Base-by-base conservation (phyloP, 2,797 vertebrate genomes). In the Gouania willdenowi region DNA sequence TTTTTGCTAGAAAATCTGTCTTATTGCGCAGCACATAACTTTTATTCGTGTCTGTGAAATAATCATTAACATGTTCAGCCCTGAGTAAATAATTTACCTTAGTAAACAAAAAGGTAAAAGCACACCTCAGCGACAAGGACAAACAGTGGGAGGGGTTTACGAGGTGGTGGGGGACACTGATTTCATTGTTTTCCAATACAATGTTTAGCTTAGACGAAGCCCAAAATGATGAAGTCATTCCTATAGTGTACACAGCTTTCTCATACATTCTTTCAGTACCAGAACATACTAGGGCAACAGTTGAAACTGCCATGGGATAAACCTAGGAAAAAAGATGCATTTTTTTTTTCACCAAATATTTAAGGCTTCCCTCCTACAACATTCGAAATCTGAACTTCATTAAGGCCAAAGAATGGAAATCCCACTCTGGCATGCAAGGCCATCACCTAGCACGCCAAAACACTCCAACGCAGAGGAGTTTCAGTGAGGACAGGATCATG, bases 31-130 rank as follows among this genome's bases (percentile, higher is more conserved):
- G 25, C 21, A 33, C 25, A 61, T 60, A 32, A 52, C 38, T 48
- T 50, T 34, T 17, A 48, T 56, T 43, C 26, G 16, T 8, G 23
- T 45, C 42, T 70, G 55, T 55, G 63, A 83, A 86, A 83, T 77
- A 87, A 83, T 81, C 60, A 79, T 86, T 87, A 87, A 85, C 78
- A 63, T 32, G 71, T 70, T 71, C 62, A 57, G 28, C 56, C 57
- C 36, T 65, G 29, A 22, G 71, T 77, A 71, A 79, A 81, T 74
- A 76, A 83, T 82, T 31, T 51, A 49, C 55, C 45, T 66, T 43
- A 59, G 67, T 69, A 68, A 85, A 82, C 64, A 24, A 37, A 8
- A 58, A 48, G 31, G 49, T 50, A 73, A 75, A 80, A 24, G 68
- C 51, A 54, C 32, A 63, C 31, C 53, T 59, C 41, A 38, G 28